Conservation (phyloP, 2,888 invertebrate genomes). For the Scaptomyza reducta region DNA sequence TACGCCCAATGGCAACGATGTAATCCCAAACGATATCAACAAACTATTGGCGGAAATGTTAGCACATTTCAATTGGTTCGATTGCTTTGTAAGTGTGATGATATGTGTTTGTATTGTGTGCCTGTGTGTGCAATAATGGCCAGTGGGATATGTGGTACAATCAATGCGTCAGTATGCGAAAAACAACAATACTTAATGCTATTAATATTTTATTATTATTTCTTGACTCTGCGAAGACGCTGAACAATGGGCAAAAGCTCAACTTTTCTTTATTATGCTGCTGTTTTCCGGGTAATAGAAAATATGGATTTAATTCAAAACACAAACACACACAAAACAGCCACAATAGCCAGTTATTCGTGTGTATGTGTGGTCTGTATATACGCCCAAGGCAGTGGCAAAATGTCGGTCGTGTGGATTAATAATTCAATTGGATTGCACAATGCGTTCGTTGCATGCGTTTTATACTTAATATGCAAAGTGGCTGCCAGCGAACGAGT, state of each 20-base stretch:
- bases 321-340: conserved; percentile 33
- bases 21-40: conserved; percentile 55
- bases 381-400: conserved; percentile 16
- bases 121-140: conserved; percentile 27
- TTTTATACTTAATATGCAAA: conserved; percentile 49
- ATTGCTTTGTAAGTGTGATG: background rate
- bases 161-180: conserved; percentile 37
- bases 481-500: conserved; percentile 7
- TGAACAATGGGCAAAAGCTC: conserved; percentile 50
- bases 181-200: conserved; percentile 61
- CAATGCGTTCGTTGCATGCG: conserved; percentile 58
- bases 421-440: conserved; percentile 75
- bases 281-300: conserved; percentile 56
- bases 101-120: conserved; percentile 1
- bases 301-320: conserved; percentile 48
- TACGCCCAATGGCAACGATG: conserved; percentile 28
- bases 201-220: conserved; percentile 75
- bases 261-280: conserved; percentile 37
- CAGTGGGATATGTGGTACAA: conserved; percentile 41
- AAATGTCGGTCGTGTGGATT: conserved; percentile 63
- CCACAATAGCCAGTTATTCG: conserved; percentile 26
- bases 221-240: conserved; percentile 57
- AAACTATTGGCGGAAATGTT: conserved; percentile 65
- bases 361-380: conserved; percentile 22
- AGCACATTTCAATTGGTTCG: conserved; percentile 50